Evolutionary conservation across 2,888 invertebrate genomes (phyloP), one percentile per base, ranked within the genome.

Genomic region (Epiblema foenella): DNA sequence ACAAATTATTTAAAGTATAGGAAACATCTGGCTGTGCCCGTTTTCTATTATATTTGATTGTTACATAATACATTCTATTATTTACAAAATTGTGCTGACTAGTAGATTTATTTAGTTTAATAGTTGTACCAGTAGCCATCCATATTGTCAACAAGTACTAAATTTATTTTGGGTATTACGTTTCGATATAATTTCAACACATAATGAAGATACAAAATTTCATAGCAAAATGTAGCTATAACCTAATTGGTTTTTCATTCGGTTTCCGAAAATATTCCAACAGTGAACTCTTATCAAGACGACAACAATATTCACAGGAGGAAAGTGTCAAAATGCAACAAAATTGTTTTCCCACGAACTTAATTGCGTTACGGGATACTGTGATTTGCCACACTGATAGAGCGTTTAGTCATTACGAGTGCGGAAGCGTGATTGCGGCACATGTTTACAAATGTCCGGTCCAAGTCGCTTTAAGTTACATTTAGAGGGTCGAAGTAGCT

Each of bases 361-460:
- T 80, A 83, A 85, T 81, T 79, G 74, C 66, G 58, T 52, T 18
- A 58, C 77, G 79, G 85, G 76, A 76, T 83, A 79, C 80, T 81
- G 81, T 82, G 87, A 88, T 88, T 85, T 82, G 82, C 82, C 74
- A 81, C 79, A 80, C 74, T 74, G 88, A 88, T 88, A 85, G 80
- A 85, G 75, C 79, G 78, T 83, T 83, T 81, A 83, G 82, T 83
- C 79, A 84, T 85, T 86, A 83, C 77, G 79, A 76, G 74, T 74
- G 75, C 81, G 83, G 84, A 87, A 83, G 80, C 80, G 79, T 78
- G 77, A 82, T 81, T 82, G 78, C 78, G 77, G 75, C 75, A 75
- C 73, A 56, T 81, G 80, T 78, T 83, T 80, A 78, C 77, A 66
- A 69, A 57, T 65, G 69, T 64, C 64, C 69, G 69, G 72, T 60